These are phyloP conservation scores for Enteromius mattozi DNA, from an alignment of 2,797 vertebrate species.

Conservation along the genomic window DNA sequence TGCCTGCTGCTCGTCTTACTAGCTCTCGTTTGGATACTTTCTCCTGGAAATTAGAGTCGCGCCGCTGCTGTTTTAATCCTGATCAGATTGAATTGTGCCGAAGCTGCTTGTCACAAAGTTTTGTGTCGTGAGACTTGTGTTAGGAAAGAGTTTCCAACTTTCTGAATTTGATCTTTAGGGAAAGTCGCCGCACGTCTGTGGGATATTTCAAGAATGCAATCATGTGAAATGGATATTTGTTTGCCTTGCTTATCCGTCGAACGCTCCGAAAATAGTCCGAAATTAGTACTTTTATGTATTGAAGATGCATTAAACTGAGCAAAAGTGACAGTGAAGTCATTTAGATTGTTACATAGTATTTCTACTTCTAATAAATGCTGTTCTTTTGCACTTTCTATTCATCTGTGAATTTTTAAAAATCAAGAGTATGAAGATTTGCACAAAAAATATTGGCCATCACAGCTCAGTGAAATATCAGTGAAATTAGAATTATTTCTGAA, in stretches of 20 bases:
- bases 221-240: not conserved
- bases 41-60: slow-evolving; percentile 75
- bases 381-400: not conserved
- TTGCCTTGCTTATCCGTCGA: not conserved
- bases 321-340: not conserved
- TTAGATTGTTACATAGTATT: not conserved
- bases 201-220: not conserved
- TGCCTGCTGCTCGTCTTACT: slow-evolving; percentile 74
- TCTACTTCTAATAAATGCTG: not conserved
- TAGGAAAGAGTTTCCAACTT: not conserved
- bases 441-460: no score
- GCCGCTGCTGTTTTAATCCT: slow-evolving; percentile 52
- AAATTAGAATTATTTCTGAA: not conserved
- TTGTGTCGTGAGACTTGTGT: not conserved
- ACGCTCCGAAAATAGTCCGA: not conserved
- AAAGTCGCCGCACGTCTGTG: not conserved
- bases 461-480: no score
- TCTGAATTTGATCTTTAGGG: not conserved
- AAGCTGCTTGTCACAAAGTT: slow-evolving; percentile 47
- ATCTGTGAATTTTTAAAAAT: not conserved
- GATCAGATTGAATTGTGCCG: slow-evolving; percentile 75
- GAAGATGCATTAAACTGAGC: not conserved
- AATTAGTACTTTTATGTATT: not conserved
- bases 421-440: no score
- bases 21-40: slow-evolving; percentile 76